A percentile compares a stretch with the other conserved stretches of the same genome.
Conservation (phyloP, 2,113 vertebrate species). For the Pitta sordida region DNA sequence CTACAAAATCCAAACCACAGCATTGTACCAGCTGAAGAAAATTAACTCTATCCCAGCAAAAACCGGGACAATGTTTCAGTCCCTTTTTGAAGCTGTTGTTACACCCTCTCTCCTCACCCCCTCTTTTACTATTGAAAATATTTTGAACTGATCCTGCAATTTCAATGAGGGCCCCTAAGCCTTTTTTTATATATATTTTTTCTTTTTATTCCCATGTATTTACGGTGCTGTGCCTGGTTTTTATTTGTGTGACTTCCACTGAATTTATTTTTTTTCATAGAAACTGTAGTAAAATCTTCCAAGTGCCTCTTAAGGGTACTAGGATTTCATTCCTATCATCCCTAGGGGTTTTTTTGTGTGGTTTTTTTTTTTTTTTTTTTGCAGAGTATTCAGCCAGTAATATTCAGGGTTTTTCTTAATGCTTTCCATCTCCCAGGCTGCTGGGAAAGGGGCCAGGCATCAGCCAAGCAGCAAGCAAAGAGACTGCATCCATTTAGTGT, state of each 20-base stretch:
- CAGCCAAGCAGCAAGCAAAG: conserved; percentile 32
- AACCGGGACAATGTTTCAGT: not conserved
- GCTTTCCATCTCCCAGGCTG: conserved; percentile 36
- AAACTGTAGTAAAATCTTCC: conserved; percentile 6
- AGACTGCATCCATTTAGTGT: not conserved
- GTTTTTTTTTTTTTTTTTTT: not conserved
- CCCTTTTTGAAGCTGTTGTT: not conserved
- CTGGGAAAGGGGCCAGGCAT: conserved; percentile 23
- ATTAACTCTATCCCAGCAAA: not conserved
- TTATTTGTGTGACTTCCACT: not conserved
- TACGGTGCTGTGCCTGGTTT: not conserved
- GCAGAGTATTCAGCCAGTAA: conserved; percentile 4
- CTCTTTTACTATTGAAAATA: not conserved
- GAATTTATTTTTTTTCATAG: not conserved
- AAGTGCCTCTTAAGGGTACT: not conserved
- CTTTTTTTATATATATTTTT: too few relatives aligned
- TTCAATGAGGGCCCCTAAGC: accelerated
- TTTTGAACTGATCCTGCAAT: not conserved
- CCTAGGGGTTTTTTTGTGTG: too few relatives aligned
- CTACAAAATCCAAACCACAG: not conserved
- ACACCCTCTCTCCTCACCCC: not conserved
- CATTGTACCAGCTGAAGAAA: not conserved
- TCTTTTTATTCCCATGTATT: not conserved
- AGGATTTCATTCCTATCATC: conserved; percentile 18
- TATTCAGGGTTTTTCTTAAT: conserved; percentile 46